These are phyloP conservation scores for Yponomeuta malinellus DNA, from an alignment of 2,888 invertebrate genomes.

Conservation along the genomic window DNA sequence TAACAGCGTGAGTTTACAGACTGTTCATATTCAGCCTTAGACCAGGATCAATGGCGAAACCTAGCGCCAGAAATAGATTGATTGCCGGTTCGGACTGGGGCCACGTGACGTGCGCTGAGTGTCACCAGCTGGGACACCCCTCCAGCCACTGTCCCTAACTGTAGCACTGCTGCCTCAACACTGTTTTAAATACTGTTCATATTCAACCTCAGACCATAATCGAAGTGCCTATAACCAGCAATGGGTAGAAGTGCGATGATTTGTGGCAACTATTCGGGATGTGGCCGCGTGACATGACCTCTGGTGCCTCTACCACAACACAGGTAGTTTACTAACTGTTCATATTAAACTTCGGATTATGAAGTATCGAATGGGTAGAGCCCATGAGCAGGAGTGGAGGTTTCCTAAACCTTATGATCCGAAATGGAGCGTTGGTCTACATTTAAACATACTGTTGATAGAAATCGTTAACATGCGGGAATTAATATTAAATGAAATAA, in stretches of 20 bases:
- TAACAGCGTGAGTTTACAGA: constrained; percentile 65
- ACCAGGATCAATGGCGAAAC: background rate
- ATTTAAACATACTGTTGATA: too few relatives aligned
- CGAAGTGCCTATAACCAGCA: background rate
- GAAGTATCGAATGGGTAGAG: too few relatives aligned
- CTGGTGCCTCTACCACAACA: constrained; percentile 85
- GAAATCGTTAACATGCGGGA: too few relatives aligned
- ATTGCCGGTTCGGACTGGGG: constrained; percentile 76
- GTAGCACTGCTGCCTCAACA: background rate
- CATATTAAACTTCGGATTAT: background rate
- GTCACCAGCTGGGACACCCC: constrained; percentile 72
- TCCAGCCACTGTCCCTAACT: constrained; percentile 80
- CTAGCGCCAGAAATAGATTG: constrained; percentile 26
- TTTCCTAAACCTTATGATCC: too few relatives aligned
- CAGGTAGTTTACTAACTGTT: constrained; percentile 42
- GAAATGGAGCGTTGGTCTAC: too few relatives aligned
- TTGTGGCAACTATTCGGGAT: constrained; percentile 77
- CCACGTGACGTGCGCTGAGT: constrained; percentile 45
- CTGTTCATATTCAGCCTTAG: background rate
- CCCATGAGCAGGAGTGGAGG: too few relatives aligned
- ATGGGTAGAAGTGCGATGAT: constrained; percentile 34
- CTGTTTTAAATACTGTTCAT: background rate
- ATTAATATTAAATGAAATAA: too few relatives aligned
- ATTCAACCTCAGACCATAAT: background rate
- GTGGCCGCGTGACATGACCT: constrained; percentile 81